Evolutionary conservation across 2,113 vertebrate species (phyloP).

Genomic region (Cyanocitta stelleri): DNA sequence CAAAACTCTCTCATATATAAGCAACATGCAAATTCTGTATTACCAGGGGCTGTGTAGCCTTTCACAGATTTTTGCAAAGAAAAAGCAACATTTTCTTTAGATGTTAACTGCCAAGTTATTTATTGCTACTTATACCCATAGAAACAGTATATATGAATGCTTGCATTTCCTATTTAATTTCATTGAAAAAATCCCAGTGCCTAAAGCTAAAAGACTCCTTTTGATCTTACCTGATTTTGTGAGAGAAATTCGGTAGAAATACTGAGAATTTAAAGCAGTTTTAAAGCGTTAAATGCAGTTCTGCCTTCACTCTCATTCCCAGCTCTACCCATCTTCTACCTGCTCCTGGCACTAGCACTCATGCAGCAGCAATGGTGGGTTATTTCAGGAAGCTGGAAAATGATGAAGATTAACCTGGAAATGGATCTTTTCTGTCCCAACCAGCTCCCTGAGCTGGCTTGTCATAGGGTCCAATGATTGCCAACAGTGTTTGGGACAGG

Average conservation of each 20-base stretch:
- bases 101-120: not conserved
- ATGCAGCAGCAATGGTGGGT: fast-evolving
- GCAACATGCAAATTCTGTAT: not conserved
- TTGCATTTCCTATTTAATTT: not conserved
- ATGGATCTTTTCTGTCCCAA: not conserved
- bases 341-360: not conserved
- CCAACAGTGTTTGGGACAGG: not conserved
- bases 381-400: not conserved
- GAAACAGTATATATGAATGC: not conserved
- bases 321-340: not conserved
- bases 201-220: not conserved
- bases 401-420: not conserved
- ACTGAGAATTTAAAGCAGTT: not conserved
- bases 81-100: not conserved
- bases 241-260: not conserved
- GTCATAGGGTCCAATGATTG: not conserved
- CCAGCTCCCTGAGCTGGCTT: not conserved
- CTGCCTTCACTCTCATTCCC: not conserved
- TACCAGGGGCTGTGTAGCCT: not conserved
- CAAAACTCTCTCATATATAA: not conserved
- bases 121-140: not conserved
- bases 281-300: not conserved
- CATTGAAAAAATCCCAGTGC: not conserved
- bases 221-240: not conserved
- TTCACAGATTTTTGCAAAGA: not conserved